Evolutionary conservation across 2,113 vertebrate genomes (phyloP), one percentile per base, ranked within the genome.

Genomic region (Oncorhynchus tshawytscha): DNA sequence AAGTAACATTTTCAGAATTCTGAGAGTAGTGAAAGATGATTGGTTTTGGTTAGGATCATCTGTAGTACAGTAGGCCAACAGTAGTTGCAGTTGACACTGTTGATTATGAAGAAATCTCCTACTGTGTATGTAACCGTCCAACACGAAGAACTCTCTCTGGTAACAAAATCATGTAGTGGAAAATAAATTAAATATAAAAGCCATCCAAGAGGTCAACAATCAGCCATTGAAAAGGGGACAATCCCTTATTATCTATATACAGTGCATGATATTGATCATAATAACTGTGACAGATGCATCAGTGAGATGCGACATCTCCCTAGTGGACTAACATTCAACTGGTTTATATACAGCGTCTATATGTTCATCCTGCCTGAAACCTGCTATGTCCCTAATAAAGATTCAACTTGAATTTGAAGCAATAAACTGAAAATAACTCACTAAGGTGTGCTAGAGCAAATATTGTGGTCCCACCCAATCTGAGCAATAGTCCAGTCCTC

Each of bases 181-280:
- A 8, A n/a, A 64, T 45, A 45, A 45, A 45, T 45, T 45, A 9
- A 11, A 45, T 9, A 3, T 45, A 20, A 22, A 24, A 45, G 8
- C 76, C 79, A 72, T 74, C 71, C 45, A 74, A 45, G 39, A 45
- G 39, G 9, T 11, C 75, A 75, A 83, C 59, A 74, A 78, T 76
- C 60, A 82, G 25, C 65, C 15, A 27, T 45, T 45, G 39, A 45
- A 45, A 45, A 67, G 72, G 82, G 87, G 29, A 20, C 73, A 31
- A 78, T 78, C 84, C 81, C 78, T 79, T 74, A 65, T 70, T 3
- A 60, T 39, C 73, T 64, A 74, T 82, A 79, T 77, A 45, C 39
- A 69, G 22, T 67, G 39, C 77, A 81, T 59, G 81, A 80, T 75
- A 78, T 81, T 78, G 79, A 77, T 86, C 82, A 81, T 81, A 80